Evolutionary conservation across 1,140 invertebrate species (phyloP), one percentile per base, ranked within the genome.

Genomic region (Drosophila tani): DNA sequence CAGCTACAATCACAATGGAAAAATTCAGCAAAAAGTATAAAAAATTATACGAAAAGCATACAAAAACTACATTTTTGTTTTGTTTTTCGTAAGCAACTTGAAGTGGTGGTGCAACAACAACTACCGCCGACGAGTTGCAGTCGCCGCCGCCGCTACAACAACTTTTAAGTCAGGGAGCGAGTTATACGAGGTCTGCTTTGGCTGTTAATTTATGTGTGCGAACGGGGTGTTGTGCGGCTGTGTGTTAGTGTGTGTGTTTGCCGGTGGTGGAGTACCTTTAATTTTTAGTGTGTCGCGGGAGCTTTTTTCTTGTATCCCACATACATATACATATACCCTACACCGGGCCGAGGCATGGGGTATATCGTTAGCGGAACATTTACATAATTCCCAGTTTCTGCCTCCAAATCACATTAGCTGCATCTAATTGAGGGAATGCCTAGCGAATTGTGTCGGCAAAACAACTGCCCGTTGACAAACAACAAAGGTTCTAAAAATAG

Each of bases 121-220:
- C 68, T 21, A 40, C 19, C n/a, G 51, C 32, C 51, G 11, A 55
- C 53, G 29, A 59, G 55, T 40, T 71, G 69, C 53, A 73, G 64
- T 41, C 62, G 40, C 38, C 27, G 41, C 29, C 56, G 41, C 12
- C 24, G 3, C 8, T 32, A 68, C 77, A 84, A 77, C 83, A 82
- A 83, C 76, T 87, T 69, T 80, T 81, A 50, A 81, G 84, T 81
- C 77, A 77, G 79, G 67, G 66, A 88, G 83, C 83, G 57, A 88
- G 83, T 86, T 88, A 77, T 87, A 83, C 83, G 80, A 82, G 84
- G 75, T 86, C 77, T 63, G 47, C 69, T 74, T 56, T 69, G 57
- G 40, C 65, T 74, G 79, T 83, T 67, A 70, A 88, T 80, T 80
- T 83, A 59, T 76, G 41, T 79, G 67, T 65, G 67, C 24, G 63